These are phyloP conservation scores for Synodontis membranacea DNA, from an alignment of 2,113 vertebrate genomes.

Conservation along the genomic window DNA sequence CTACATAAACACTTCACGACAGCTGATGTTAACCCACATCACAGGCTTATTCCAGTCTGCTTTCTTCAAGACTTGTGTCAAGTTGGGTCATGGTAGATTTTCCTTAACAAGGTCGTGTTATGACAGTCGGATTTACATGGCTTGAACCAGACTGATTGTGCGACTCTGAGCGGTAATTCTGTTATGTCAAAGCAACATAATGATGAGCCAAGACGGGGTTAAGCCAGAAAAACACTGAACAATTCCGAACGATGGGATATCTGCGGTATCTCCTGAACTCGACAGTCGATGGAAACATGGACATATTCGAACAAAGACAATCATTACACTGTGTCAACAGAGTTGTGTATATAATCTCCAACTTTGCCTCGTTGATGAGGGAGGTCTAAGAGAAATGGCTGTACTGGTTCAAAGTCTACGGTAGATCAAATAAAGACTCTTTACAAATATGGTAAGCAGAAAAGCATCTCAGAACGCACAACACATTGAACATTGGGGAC, in stretches of 20 bases:
- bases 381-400: background rate
- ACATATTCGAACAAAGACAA: background rate
- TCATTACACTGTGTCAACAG: background rate
- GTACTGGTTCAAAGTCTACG: background rate
- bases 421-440: background rate
- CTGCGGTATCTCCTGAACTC: background rate
- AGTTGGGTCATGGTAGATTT: background rate
- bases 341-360: background rate
- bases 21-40: background rate
- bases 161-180: background rate
- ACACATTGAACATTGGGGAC: background rate
- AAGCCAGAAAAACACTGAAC: background rate
- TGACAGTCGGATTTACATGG: background rate
- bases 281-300: background rate
- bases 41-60: background rate
- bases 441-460: background rate
- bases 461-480: background rate
- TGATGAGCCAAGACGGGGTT: background rate
- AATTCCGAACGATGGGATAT: background rate
- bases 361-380: background rate
- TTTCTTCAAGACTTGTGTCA: background rate
- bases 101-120: background rate
- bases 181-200: background rate
- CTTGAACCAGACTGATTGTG: background rate
- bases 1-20: slow-evolving; percentile 9